A percentile compares a stretch with the other conserved stretches of the same genome.
Conservation (phyloP, 2,113 vertebrate genomes). For the Chaetura pelagica region DNA sequence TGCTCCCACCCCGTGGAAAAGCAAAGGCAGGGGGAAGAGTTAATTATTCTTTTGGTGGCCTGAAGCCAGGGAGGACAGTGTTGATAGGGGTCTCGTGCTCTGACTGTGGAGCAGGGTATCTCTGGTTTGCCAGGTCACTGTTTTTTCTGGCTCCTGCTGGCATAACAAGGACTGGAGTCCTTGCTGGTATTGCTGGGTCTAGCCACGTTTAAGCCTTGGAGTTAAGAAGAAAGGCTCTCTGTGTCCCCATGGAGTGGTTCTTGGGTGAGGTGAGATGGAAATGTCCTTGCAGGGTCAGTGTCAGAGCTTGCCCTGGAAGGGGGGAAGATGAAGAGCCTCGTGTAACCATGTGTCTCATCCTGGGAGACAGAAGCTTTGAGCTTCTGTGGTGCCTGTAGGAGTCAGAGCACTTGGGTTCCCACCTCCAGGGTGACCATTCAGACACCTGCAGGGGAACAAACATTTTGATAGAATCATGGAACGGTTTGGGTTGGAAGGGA, state of each 20-base stretch:
- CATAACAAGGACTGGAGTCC: neutral
- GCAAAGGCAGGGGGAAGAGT: rapidly evolving
- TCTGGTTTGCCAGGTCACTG: neutral
- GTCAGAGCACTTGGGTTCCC: neutral
- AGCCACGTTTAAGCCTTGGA: too few relatives aligned
- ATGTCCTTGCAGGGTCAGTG: neutral
- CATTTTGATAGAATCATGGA: too few relatives aligned
- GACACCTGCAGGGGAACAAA: rapidly evolving
- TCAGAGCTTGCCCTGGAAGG: rapidly evolving
- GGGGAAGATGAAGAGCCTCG: neutral
- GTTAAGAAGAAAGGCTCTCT: neutral
- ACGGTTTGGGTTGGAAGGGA: too few relatives aligned
- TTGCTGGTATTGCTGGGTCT: neutral
- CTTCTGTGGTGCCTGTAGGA: neutral
- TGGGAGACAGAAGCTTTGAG: neutral
- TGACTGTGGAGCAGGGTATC: rapidly evolving
- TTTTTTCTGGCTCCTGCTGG: neutral
- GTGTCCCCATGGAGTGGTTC: rapidly evolving
- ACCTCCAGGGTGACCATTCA: rapidly evolving
- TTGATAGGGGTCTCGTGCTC: neutral
- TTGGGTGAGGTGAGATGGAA: neutral
- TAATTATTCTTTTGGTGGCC: neutral
- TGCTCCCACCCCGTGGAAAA: neutral
- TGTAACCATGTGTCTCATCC: rapidly evolving
- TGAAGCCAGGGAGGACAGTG: neutral